phyloP scores from a whole-genome alignment of 2,113 vertebrate genomes.

The Brachypteracias leptosomus region DNA sequence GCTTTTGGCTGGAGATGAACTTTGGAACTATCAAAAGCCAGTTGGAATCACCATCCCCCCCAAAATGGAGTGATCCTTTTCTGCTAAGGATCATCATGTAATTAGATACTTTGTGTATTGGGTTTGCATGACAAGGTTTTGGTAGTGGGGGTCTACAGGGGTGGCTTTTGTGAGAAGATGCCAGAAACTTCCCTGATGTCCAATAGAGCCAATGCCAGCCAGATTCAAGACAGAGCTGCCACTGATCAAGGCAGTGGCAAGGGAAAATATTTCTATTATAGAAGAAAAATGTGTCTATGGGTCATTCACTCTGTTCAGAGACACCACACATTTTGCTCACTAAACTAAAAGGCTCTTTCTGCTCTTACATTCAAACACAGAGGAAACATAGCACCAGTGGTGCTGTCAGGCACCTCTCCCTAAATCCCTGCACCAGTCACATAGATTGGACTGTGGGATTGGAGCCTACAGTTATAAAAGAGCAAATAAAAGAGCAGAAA shows the following conservation, averaged over 20 bases:
- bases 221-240: fast-evolving
- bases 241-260: neutral
- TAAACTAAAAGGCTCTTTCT: neutral
- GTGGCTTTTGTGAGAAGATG: neutral
- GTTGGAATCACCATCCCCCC: neutral
- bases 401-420: neutral
- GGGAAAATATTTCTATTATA: neutral
- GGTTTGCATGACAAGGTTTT: neutral
- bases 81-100: neutral
- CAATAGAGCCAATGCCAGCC: neutral
- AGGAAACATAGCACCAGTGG: neutral
- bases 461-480: neutral
- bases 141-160: neutral
- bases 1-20: neutral
- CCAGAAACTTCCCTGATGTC: neutral
- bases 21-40: neutral
- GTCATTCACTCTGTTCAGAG: neutral
- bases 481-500: neutral
- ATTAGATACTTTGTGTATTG: neutral
- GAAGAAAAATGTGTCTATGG: neutral
- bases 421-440: neutral
- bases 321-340: neutral
- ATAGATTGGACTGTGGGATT: fast-evolving
- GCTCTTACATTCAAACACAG: neutral
- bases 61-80: neutral